These are phyloP conservation scores for Austrofundulus limnaeus DNA, from an alignment of 2,113 vertebrate genomes.

Conservation along the genomic window DNA sequence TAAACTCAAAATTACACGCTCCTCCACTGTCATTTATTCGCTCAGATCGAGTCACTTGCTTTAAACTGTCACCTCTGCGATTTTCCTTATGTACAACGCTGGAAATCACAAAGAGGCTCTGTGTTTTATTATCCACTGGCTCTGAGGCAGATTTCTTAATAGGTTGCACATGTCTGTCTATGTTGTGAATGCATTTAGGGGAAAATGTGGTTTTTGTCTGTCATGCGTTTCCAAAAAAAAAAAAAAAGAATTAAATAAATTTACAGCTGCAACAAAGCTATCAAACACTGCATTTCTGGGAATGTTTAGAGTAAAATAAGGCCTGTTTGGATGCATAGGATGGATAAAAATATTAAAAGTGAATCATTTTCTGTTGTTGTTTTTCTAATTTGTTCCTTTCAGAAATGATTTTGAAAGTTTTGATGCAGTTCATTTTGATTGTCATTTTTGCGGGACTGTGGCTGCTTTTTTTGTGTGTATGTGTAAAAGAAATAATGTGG, in stretches of 20 bases:
- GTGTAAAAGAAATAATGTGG: slow-evolving; percentile 77
- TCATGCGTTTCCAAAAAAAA: slow-evolving; percentile 55
- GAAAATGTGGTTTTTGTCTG: slow-evolving; percentile 71
- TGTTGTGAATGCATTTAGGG: slow-evolving; percentile 60
- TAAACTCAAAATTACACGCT: slow-evolving; percentile 37
- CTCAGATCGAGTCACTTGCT: slow-evolving; percentile 29
- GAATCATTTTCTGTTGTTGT: background rate
- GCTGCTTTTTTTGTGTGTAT: slow-evolving; percentile 69
- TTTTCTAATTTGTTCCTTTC: slow-evolving; percentile 40
- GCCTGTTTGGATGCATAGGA: background rate
- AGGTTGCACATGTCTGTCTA: slow-evolving; percentile 67
- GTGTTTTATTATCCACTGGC: slow-evolving; percentile 47
- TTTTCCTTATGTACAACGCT: slow-evolving; percentile 34
- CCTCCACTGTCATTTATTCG: slow-evolving; percentile 18
- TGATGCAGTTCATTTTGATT: slow-evolving; percentile 63
- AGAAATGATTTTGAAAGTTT: slow-evolving; percentile 67
- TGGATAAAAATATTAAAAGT: background rate
- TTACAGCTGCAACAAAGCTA: slow-evolving; percentile 69
- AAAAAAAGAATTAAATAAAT: slow-evolving; percentile 9
- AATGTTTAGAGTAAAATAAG: slow-evolving; percentile 26
- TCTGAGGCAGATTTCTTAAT: slow-evolving; percentile 68
- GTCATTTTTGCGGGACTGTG: slow-evolving; percentile 68
- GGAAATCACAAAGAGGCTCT: slow-evolving; percentile 45
- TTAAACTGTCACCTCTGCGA: slow-evolving; percentile 19
- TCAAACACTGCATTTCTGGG: slow-evolving; percentile 62